Base-by-base conservation (phyloP, 2,113 vertebrate genomes). In the Spizaetus ornatus region DNA sequence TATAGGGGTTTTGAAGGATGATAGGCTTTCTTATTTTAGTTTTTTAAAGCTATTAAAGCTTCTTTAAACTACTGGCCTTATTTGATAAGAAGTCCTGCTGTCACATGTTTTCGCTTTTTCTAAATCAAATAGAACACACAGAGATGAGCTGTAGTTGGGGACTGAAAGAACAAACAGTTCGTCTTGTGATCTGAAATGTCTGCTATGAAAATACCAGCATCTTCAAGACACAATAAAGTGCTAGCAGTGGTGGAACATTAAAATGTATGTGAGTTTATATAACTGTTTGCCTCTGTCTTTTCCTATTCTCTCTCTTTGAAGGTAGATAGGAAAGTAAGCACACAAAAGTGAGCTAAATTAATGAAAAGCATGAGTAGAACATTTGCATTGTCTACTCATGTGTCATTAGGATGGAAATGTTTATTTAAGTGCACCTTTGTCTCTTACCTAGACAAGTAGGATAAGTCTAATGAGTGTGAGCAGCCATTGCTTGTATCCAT, bases 71-170 rank as follows among this genome's bases (percentile, higher is more conserved):
- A 92, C 69, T 90, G 80, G 73, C 55, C 62, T 90, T 96, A 90
- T 96, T 96, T 95, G 94, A 97, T 94, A 94, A 96, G 94, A 91
- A 94, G 42, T 79, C 95, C 89, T 91, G 62, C 94, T 94, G 93
- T 96, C 96, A 91, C 78, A 95, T 93, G 84, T 89, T 87, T 86
- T 94, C 91, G 43, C 69, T 89, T 95, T 97, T 95, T 95, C 76
- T 93, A 82, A 96, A 91, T 95, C 93, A 96, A 96, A 95, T 82
- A 92, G 71, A 92, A 81, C 78, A 95, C n/a, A 79, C 76, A 90
- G 85, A 88, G 83, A 89, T 96, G 88, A 97, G 80, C 86, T 92
- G 79, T 81, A 67, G 73, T 69, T 73, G 66, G 88, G 78, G 74
- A 95, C 81, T 90, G 82, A 96, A 95, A 96, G 91, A 94, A 94